Base-by-base conservation (phyloP, 1,140 invertebrate genomes). In the Drosophila busckii region DNA sequence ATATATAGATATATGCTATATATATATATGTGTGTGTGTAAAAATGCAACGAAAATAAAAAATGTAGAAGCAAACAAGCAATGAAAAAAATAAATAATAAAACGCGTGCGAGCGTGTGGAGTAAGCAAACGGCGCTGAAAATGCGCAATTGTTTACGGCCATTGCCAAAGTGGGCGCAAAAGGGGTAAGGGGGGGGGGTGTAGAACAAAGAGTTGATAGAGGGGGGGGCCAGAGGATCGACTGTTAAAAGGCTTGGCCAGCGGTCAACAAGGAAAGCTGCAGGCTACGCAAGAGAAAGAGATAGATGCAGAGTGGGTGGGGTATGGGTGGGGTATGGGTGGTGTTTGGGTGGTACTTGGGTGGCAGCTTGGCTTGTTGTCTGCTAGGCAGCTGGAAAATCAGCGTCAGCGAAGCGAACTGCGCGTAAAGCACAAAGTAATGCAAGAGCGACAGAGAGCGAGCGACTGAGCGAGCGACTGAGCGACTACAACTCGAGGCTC, bases 321-420 rank as follows among this genome's bases (percentile, higher is more conserved):
- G 19, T 54, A 12, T 15, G 19, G 10, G 22, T 23, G 44, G 9
- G 32, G 50, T 12, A 20, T 26, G 42, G 23, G 34, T 32, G 52
- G 44, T 26, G 44, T 23, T 25, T 45, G 17, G 31, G 15, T 31
- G 31, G 29, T 20, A 25, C 15, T 22, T 23, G 25, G 8, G 7
- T 12, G 42, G 17, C 17, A 41, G 50, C 17, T 55, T 59, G 59
- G 41, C 61, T 64, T 64, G 70, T 64, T 73, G 64, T 73, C 70
- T 65, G 70, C 70, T 76, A 70, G 70, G 71, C 71, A 78, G 78
- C 71, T 67, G 71, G 73, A 78, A 78, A 78, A 78, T 80, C 71
- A 80, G 58, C 67, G 71, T 26, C 67, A 78, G 46, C 67, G 53
- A 70, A 68, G 68, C 71, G 65, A 46, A 37, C 16, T 40, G 48